These are phyloP conservation scores for Trinorchestia longiramus DNA, from an alignment of 1,140 invertebrate species.

Conservation along the genomic window DNA sequence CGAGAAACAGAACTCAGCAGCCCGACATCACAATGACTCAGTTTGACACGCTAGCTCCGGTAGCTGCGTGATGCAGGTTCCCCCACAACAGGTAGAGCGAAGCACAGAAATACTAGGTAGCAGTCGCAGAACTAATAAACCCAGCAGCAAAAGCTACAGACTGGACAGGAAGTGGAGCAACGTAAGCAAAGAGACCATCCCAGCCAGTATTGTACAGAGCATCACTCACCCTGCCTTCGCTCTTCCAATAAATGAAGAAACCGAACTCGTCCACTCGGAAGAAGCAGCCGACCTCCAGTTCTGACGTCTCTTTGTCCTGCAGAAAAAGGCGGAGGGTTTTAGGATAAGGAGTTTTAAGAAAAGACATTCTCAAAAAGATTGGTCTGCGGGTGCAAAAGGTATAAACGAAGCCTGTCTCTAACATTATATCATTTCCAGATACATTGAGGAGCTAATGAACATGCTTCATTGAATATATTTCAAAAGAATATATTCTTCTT, in stretches of 20 bases:
- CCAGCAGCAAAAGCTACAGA: neutral
- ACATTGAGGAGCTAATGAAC: neutral
- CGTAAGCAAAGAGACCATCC: conserved; percentile 46
- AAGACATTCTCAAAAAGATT: neutral
- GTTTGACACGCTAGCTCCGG: neutral
- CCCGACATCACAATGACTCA: neutral
- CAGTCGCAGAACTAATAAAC: neutral
- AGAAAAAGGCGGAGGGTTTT: neutral
- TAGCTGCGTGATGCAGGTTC: neutral
- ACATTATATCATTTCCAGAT: neutral
- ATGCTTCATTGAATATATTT: neutral
- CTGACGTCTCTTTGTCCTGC: conserved; percentile 88
- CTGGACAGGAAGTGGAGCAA: neutral
- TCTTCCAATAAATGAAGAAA: conserved; percentile 99
- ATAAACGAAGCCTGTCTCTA: neutral
- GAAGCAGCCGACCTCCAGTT: conserved; percentile 87
- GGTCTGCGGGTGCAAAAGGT: neutral
- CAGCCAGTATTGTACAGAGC: neutral
- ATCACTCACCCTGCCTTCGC: conserved; percentile 86
- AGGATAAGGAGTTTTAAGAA: neutral
- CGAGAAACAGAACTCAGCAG: neutral
- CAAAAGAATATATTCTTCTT: neutral
- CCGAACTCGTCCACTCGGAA: conserved; percentile 98
- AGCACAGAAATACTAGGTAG: neutral
- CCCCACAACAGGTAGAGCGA: neutral